These are phyloP conservation scores for Burhinus oedicnemus DNA, from an alignment of 2,113 vertebrate genomes.

Conservation along the genomic window DNA sequence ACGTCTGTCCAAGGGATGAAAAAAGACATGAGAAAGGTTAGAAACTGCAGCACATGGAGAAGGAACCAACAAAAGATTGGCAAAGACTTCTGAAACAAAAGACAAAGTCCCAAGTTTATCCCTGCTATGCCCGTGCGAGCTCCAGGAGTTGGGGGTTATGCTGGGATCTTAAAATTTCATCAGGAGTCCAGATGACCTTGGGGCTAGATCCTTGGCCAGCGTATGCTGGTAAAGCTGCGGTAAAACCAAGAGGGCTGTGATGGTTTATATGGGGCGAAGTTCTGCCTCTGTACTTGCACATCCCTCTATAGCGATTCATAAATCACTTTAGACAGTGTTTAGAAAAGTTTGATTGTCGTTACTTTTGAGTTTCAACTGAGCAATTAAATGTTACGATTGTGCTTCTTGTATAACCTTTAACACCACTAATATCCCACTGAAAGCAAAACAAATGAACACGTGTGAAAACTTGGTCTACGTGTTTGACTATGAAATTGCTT, in stretches of 20 bases:
- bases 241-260: not conserved
- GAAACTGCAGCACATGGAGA: not conserved
- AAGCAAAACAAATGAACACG: not conserved
- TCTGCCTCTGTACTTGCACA: not conserved
- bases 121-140: not conserved
- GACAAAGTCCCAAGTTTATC: not conserved
- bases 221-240: not conserved
- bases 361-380: not conserved
- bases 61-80: not conserved
- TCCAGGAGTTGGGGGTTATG: not conserved
- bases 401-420: not conserved
- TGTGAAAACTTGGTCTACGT: not conserved
- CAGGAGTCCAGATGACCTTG: not conserved
- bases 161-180: not conserved
- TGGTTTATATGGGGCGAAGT: not conserved
- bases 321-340: not conserved
- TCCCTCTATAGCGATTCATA: not conserved
- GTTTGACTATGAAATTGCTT: not conserved
- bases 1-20: not conserved
- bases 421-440: conserved; percentile 14
- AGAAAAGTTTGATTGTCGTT: not conserved
- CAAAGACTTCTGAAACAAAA: not conserved
- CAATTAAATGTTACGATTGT: not conserved
- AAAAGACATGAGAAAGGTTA: conserved; percentile 7
- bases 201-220: not conserved